Base-by-base conservation (phyloP, 2,888 invertebrate species). In the Synergus itoensis region DNA sequence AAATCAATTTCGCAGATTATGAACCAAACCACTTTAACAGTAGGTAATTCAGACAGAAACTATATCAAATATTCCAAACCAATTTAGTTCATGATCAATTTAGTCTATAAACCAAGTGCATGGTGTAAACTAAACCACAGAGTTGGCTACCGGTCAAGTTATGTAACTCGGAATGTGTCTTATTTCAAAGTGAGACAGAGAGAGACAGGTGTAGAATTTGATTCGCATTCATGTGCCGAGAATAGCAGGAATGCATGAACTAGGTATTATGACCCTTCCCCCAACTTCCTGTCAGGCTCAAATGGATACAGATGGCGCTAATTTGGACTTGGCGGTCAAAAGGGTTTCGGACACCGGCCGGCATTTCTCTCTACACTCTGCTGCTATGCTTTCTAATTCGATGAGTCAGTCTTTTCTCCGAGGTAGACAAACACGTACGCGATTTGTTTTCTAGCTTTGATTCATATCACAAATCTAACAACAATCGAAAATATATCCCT, bases 31-130 rank as follows among this genome's bases (percentile, higher is more conserved):
- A 69, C 69, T 14, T n/a, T n/a, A 69, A 18, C 18, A 11, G 9
- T 57, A 57, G 69, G 28, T 69, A 69, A 69, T 69, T 45, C 28
- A 69, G 48, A 28, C 69, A 48, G 69, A 28, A 69, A 69, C 69
- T 73, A 57, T 53, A 73, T 73, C 73, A 73, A 73, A 73, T 73
- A 53, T 53, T 53, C 73, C 73, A 73, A 53, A 53, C 73, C 53
- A 73, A 73, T 73, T 73, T 53, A 73, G 53, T 73, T 73, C 73
- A 57, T 73, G 53, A 73, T 73, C 73, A 73, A 73, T 73, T 73
- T 73, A 73, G 73, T 73, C n/a, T 36, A 57, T 16, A 40, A 73
- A 36, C n/a, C 73, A 73, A 73, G 73, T 48, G 73, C 40, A 73
- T 12, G 36, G 73, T 73, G 53, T 73, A 73, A 73, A 73, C 73